Evolutionary conservation across 2,888 invertebrate genomes (phyloP).

Genomic region (Cosmia trapezina): DNA sequence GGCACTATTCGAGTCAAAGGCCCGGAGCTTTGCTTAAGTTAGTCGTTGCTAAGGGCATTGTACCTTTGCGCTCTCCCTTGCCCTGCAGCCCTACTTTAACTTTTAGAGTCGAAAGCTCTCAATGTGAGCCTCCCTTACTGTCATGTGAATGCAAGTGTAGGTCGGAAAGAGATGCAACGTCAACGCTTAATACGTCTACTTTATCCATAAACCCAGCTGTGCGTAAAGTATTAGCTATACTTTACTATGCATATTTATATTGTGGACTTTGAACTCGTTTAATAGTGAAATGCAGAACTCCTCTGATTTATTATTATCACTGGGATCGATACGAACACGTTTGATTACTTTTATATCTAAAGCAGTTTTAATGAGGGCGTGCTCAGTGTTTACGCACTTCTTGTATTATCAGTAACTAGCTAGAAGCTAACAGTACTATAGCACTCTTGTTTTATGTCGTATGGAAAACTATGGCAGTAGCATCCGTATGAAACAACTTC

Average conservation of each 20-base stretch:
- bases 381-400: slow-evolving; percentile 59
- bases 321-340: slow-evolving; percentile 78
- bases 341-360: slow-evolving; percentile 67
- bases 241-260: slow-evolving; percentile 82
- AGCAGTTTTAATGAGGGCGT: slow-evolving; percentile 68
- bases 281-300: slow-evolving; percentile 84
- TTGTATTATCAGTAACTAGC: slow-evolving; percentile 38
- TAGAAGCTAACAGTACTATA: slow-evolving; percentile 25
- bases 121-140: slow-evolving; percentile 81
- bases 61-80: slow-evolving; percentile 89
- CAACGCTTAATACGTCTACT: slow-evolving; percentile 79
- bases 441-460: slow-evolving; percentile 20
- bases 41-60: slow-evolving; percentile 88
- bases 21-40: slow-evolving; percentile 84
- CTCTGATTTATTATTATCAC: slow-evolving; percentile 77
- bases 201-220: slow-evolving; percentile 84
- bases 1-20: slow-evolving; percentile 85
- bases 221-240: slow-evolving; percentile 80
- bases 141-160: slow-evolving; percentile 74
- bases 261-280: slow-evolving; percentile 88
- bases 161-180: slow-evolving; percentile 87
- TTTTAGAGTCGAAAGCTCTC: slow-evolving; percentile 81
- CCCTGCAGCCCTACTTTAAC: slow-evolving; percentile 89
- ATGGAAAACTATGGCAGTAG: background rate
- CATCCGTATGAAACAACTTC: slow-evolving; percentile 10